Base-by-base conservation (phyloP, 2,113 vertebrate genomes). In the Pterocles burchelli region DNA sequence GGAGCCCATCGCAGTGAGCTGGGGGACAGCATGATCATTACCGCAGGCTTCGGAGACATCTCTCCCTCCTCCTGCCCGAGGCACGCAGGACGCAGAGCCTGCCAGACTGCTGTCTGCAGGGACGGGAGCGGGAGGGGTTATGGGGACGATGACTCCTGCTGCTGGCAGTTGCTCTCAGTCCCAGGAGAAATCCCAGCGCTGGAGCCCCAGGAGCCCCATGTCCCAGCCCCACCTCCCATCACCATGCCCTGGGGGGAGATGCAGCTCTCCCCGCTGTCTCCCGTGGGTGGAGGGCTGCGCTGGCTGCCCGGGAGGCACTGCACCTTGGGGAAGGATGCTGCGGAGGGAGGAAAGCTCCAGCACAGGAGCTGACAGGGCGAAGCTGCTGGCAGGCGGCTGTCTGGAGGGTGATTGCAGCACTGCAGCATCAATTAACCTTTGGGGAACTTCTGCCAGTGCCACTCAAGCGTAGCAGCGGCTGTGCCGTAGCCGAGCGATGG, bases 361-460 rank as follows among this genome's bases (percentile, higher is more conserved):
- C 70, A 25, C 24, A 3, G 84, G 19, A 88, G 80, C 90, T 88
- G 92, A 85, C 81, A 52, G 84, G 91, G 82, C 15, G 11, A 80
- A 73, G 94, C 91, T 90, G 93, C 85, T 68, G 95, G 93, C 96
- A 95, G 94, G 95, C 71, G 14, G 95, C 96, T 94, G 96, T 89
- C 94, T 76, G 36, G 74, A 77, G 94, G 83, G 85, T 49, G 95
- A 86, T 85, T 96, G 96, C 95, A 90, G 96, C 89, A 73, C 88
- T 89, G 93, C 96, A 96, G 96, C 93, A 97, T 89, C 96, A 91
- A 96, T 96, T 96, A 96, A 95, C 96, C 95, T 95, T 95, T 88
- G 95, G 93, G 94, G 92, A 93, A 76, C 91, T 82, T 43, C 70
- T 96, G 81, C 84, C 91, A 52, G 88, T 13, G 93, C 68, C 93